phyloP scores from a whole-genome alignment of 2,797 vertebrate species.

The Kryptolebias ocellatus region DNA sequence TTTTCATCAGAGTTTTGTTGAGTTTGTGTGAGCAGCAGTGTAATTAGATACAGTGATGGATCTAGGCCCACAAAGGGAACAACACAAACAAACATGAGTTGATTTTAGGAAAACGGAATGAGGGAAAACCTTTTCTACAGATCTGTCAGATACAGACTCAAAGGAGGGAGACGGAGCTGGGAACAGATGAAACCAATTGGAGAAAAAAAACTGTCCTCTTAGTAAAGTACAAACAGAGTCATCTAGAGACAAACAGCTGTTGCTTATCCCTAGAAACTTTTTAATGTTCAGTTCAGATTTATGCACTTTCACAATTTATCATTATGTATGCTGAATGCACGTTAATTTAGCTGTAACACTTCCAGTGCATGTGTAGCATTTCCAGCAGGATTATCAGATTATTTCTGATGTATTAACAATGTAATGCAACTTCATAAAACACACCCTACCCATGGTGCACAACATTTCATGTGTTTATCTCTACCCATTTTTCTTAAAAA shows the following conservation, averaged over 20 bases:
- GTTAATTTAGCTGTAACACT: no score
- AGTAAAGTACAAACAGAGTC: conserved; percentile 1
- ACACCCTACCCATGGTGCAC: no score
- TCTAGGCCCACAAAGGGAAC: conserved; percentile 10
- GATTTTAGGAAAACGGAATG: conserved; percentile 31
- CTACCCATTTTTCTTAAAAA: no score
- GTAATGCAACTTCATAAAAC: no score
- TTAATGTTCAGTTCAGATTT: background rate
- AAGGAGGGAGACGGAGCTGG: conserved; percentile 4
- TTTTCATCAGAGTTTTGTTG: conserved; percentile 25
- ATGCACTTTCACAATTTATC: background rate
- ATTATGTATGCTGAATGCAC: background rate
- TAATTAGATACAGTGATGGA: conserved; percentile 41
- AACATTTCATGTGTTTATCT: no score
- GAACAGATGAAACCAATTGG: conserved; percentile 2
- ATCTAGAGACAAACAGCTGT: conserved; percentile 12
- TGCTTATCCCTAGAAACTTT: conserved; percentile 18
- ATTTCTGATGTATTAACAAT: no score
- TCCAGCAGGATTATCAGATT: no score
- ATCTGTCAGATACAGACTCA: conserved; percentile 30
- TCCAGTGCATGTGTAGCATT: no score
- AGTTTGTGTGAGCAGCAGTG: conserved; percentile 21
- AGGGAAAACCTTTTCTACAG: conserved; percentile 30
- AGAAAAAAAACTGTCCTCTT: conserved; percentile 19
- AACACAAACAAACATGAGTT: conserved; percentile 45